Evolutionary conservation across 1,140 invertebrate species (phyloP).

Genomic region (Drosophila burlai): DNA sequence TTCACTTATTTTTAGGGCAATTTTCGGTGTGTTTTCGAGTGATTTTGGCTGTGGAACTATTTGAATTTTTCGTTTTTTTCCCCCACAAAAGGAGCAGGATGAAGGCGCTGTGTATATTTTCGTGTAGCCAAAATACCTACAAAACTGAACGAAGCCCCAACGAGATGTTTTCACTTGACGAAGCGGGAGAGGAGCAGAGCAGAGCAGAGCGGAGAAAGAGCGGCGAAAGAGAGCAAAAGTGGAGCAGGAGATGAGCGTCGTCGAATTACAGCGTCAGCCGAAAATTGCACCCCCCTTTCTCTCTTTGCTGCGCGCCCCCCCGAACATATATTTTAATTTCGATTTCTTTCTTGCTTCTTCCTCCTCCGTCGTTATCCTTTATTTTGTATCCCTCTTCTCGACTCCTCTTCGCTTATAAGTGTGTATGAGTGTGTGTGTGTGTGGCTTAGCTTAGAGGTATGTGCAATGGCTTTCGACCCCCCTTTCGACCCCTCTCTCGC

Average conservation of each 20-base stretch:
- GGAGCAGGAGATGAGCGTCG: conserved; percentile 66
- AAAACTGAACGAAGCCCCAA: conserved; percentile 75
- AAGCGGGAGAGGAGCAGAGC: conserved; percentile 37
- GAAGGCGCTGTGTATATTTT: conserved; percentile 65
- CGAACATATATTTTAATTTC: conserved; percentile 80
- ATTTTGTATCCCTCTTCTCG: conserved; percentile 66
- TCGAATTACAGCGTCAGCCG: conserved; percentile 80
- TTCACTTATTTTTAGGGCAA: conserved; percentile 7
- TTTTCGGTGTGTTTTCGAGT: conserved; percentile 28
- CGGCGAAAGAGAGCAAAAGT: conserved; percentile 48
- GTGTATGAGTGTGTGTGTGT: conserved; percentile 37
- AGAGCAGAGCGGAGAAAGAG: conserved; percentile 24
- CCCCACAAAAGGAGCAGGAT: conserved; percentile 57
- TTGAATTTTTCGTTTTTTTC: conserved; percentile 40
- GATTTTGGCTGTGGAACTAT: conserved; percentile 15
- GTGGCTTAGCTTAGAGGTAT: conserved; percentile 60
- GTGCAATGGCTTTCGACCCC: conserved; percentile 51
- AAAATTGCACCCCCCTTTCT: conserved; percentile 59
- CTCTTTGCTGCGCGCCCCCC: conserved; percentile 35
- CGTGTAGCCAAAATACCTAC: conserved; percentile 80
- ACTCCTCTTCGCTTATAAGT: conserved; percentile 7
- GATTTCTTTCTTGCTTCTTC: conserved; percentile 82
- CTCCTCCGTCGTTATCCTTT: conserved; percentile 75
- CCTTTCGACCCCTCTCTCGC: conserved; percentile 7
- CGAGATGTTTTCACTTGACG: conserved; percentile 80